A percentile compares a stretch with the other conserved stretches of the same genome.
These are phyloP conservation scores for Lissonota sp. DNA, from an alignment of 2,888 invertebrate genomes.

Conservation along the genomic window DNA sequence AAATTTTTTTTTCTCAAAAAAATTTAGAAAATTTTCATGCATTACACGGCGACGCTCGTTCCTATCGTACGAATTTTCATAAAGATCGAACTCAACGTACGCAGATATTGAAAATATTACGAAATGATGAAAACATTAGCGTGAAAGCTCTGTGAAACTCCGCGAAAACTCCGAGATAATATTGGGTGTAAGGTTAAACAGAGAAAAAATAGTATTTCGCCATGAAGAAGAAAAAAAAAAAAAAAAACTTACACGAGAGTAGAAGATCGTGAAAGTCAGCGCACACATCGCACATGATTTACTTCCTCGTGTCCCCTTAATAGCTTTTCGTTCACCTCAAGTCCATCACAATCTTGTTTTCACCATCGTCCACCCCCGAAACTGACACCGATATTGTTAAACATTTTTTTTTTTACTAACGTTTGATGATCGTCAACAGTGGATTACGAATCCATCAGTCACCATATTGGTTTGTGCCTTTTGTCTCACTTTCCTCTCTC, in stretches of 20 bases:
- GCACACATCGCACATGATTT: slow-evolving; percentile 96
- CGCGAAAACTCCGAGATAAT: not conserved
- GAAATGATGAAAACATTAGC: not conserved
- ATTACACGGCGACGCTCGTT: not conserved
- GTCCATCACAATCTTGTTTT: slow-evolving; percentile 75
- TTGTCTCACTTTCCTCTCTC: slow-evolving; percentile 46
- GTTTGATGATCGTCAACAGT: slow-evolving; percentile 74
- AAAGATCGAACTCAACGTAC: not conserved
- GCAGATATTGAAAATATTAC: not conserved
- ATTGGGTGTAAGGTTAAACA: not conserved
- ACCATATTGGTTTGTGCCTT: slow-evolving; percentile 79
- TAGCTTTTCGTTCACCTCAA: slow-evolving; percentile 74
- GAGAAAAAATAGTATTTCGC: slow-evolving; percentile 12
- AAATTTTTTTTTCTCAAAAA: not conserved
- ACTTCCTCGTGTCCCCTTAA: slow-evolving; percentile 68
- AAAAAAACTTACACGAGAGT: slow-evolving; percentile 89
- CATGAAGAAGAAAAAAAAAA: slow-evolving; percentile 36
- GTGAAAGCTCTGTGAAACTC: not conserved
- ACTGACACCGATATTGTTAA: slow-evolving; percentile 74
- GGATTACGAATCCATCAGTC: slow-evolving; percentile 79
- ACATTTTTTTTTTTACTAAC: slow-evolving; percentile 70
- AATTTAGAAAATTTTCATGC: not conserved
- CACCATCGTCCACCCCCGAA: slow-evolving; percentile 72
- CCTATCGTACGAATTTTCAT: not conserved
- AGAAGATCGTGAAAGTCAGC: slow-evolving; percentile 96